Evolutionary conservation across 2,113 vertebrate species (phyloP), one percentile per base, ranked within the genome.

Genomic region (Upupa epops): DNA sequence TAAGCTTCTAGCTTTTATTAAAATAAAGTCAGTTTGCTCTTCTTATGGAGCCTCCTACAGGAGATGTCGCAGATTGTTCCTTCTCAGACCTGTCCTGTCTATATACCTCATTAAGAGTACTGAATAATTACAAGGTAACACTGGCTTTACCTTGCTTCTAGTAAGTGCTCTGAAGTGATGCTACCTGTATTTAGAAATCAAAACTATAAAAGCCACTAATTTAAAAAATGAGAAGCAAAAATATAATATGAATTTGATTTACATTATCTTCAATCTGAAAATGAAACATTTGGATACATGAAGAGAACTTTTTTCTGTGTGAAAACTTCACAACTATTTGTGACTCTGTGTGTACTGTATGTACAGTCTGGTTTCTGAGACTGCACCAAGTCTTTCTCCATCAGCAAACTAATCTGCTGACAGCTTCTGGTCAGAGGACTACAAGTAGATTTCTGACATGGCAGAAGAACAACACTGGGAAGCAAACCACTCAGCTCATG

Each of bases 401-500:
- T 11, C 0, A 0, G 48, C 28, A 55, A 77, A 69, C 11, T 26
- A 22, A 88, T 64, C 22, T 73, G 58, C 31, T 76, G 64, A 61
- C 25, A 59, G 18, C 13, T 84, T 40, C 55, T 60, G 37, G 15
- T 25, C 79, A 90, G 87, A 21, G 29, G 40, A 85, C 34, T 76
- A 52, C 69, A 68, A 42, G 40, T 12, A 55, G n/a, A 52, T 84
- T 91, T 73, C 56, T 84, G n/a, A 70, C 22, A 56, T 5, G 18
- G 60, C 29, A 69, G 7, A 54, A 24, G 49, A 84, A 51, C 31
- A 83, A 45, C 26, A 32, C 17, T 52, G 32, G 55, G 32, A 81
- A 69, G 42, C n/a, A 71, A 61, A 83, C 18, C 0, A 0, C 25
- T 52, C 31, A 46, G 45, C 19, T n/a, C 28, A 52, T 0, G 1